phyloP scores from a whole-genome alignment of 2,113 vertebrate species.

The Engraulis encrasicolus region DNA sequence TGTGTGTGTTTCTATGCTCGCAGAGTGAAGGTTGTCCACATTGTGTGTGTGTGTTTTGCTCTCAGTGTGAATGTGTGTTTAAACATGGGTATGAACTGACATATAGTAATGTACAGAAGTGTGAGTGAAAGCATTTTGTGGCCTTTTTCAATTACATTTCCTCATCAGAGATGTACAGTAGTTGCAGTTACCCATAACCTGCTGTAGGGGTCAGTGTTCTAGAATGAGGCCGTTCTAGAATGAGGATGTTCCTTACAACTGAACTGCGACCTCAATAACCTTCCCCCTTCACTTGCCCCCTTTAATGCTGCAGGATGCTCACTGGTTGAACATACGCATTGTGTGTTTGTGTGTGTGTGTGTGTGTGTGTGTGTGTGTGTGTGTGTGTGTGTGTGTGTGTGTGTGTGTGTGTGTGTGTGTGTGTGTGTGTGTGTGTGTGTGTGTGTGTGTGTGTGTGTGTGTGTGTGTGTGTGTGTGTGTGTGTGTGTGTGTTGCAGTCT shows the following conservation, averaged over 20 bases:
- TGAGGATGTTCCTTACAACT: background rate
- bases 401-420: background rate
- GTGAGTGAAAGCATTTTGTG: too few relatives aligned
- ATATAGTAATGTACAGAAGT: too few relatives aligned
- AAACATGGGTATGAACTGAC: too few relatives aligned
- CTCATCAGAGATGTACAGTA: background rate
- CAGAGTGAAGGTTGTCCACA: too few relatives aligned
- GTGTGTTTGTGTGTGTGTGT: background rate
- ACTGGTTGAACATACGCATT: background rate
- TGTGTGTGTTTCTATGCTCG: background rate
- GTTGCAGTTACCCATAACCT: conserved; percentile 13
- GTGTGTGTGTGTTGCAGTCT: background rate
- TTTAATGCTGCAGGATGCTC: background rate
- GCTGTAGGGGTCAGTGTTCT: conserved; percentile 38
- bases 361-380: background rate
- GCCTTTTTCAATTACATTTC: background rate
- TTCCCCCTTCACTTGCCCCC: conserved; percentile 21
- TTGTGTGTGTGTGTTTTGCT: background rate
- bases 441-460: conserved; percentile 24
- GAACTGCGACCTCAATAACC: background rate
- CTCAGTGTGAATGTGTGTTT: too few relatives aligned
- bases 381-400: conserved; percentile 25
- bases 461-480: background rate
- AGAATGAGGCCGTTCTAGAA: background rate
- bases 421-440: background rate